Percentiles rank a stretch among this genome's conserved stretches.
phyloP scores from a whole-genome alignment of 2,113 vertebrate genomes.

The Apodemus sylvaticus region DNA sequence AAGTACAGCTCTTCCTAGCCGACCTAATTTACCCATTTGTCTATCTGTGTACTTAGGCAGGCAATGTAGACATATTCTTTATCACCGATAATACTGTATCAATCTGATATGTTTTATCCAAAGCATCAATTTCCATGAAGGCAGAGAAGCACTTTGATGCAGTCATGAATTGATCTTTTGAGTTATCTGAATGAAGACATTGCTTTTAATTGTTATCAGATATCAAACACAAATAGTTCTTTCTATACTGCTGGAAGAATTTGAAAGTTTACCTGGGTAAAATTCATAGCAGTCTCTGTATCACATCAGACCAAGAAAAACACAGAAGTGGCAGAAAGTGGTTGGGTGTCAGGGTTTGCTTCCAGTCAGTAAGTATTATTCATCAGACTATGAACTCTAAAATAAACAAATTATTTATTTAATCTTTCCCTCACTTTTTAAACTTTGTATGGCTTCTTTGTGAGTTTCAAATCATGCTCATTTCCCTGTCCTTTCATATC shows the following conservation, averaged over 20 bases:
- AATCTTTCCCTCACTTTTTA: background rate
- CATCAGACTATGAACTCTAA: background rate
- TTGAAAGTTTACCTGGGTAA: background rate
- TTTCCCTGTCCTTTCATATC: too few relatives aligned
- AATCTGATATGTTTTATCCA: background rate
- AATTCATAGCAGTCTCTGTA: background rate
- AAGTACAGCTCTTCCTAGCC: conserved; percentile 45
- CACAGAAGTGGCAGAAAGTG: background rate
- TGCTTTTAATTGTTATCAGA: conserved; percentile 24
- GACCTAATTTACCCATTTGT: conserved; percentile 44
- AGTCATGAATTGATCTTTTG: conserved; percentile 25
- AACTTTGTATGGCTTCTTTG: too few relatives aligned
- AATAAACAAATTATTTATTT: background rate
- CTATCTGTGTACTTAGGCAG: background rate
- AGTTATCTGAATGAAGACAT: conserved; percentile 29
- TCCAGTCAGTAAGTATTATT: background rate
- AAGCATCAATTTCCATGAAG: conserved; percentile 49
- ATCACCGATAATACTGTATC: background rate
- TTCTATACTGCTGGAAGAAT: background rate
- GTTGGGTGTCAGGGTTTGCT: background rate
- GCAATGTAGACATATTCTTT: conserved; percentile 2
- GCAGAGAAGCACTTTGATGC: background rate
- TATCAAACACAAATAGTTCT: background rate
- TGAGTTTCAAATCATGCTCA: too few relatives aligned
- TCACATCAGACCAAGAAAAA: background rate